Percentiles rank a stretch among this genome's conserved stretches.
Evolutionary conservation across 2,888 invertebrate species (phyloP).

Genomic region (Erebia epiphron): DNA sequence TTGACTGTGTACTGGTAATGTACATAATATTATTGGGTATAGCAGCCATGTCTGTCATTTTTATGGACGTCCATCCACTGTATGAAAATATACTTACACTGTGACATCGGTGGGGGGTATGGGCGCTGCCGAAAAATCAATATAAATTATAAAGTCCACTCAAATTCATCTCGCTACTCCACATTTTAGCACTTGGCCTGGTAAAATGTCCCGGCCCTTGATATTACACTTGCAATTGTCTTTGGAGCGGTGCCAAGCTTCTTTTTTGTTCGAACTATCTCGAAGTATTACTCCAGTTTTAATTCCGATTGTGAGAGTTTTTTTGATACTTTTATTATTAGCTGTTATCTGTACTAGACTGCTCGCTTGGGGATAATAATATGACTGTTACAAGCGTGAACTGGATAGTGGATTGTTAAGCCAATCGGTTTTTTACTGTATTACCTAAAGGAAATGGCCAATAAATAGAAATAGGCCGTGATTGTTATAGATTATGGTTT

Average conservation of each 20-base stretch:
- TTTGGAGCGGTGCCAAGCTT: constrained; percentile 21
- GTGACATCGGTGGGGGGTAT: too few species aligned
- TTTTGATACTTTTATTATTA: constrained; percentile 19
- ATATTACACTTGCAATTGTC: constrained; percentile 25
- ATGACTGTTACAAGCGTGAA: background rate
- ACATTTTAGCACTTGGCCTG: constrained; percentile 22
- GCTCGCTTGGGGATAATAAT: background rate
- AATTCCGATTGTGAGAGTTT: constrained; percentile 15
- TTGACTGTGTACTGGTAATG: too few species aligned
- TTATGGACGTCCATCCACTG: too few species aligned
- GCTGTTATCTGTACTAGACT: constrained; percentile 9
- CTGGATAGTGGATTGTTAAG: background rate
- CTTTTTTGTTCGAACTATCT: constrained; percentile 30
- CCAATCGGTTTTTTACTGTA: background rate
- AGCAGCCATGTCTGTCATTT: too few species aligned
- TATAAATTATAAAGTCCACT: background rate
- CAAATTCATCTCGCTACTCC: constrained; percentile 13
- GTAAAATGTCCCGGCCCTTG: constrained; percentile 15
- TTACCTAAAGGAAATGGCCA: background rate
- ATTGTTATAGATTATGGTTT: too few species aligned
- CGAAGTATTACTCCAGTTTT: constrained; percentile 17
- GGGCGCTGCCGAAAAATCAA: background rate
- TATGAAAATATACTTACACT: too few species aligned
- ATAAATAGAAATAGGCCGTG: background rate
- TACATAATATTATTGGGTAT: too few species aligned